phyloP scores from a whole-genome alignment of 2,888 invertebrate genomes.

The Amphipoea lucens region DNA sequence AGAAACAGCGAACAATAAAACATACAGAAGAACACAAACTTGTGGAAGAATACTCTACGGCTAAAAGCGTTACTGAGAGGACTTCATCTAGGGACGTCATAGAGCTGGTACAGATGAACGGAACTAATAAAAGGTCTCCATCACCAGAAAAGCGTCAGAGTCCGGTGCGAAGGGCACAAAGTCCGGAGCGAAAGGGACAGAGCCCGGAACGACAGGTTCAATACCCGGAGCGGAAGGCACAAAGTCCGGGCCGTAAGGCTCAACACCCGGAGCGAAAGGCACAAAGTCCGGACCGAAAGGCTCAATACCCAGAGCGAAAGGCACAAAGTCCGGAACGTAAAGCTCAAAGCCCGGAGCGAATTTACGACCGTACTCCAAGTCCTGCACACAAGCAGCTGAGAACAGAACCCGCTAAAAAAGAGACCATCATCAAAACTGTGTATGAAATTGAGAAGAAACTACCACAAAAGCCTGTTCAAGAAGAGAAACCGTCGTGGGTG shows the following conservation, averaged over 20 bases:
- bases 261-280: constrained; percentile 68
- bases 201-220: constrained; percentile 63
- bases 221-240: constrained; percentile 6
- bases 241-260: constrained; percentile 65
- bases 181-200: constrained; percentile 65
- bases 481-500: constrained; percentile 92
- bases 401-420: constrained; percentile 76
- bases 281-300: constrained; percentile 69
- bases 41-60: constrained; percentile 73
- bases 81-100: constrained; percentile 81
- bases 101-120: constrained; percentile 78
- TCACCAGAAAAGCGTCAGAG: constrained; percentile 78
- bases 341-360: constrained; percentile 67
- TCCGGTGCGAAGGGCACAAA: constrained; percentile 67
- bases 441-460: constrained; percentile 79
- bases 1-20: constrained; percentile 67
- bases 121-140: constrained; percentile 76
- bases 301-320: constrained; percentile 65
- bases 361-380: constrained; percentile 79
- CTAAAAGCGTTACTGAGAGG: constrained; percentile 75
- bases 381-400: constrained; percentile 79
- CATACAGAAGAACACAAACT: constrained; percentile 71
- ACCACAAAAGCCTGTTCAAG: constrained; percentile 80
- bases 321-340: constrained; percentile 68
- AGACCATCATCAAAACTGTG: constrained; percentile 80